Base-by-base conservation (phyloP, 2,888 invertebrate genomes). In the Seladonia tumulorum region DNA sequence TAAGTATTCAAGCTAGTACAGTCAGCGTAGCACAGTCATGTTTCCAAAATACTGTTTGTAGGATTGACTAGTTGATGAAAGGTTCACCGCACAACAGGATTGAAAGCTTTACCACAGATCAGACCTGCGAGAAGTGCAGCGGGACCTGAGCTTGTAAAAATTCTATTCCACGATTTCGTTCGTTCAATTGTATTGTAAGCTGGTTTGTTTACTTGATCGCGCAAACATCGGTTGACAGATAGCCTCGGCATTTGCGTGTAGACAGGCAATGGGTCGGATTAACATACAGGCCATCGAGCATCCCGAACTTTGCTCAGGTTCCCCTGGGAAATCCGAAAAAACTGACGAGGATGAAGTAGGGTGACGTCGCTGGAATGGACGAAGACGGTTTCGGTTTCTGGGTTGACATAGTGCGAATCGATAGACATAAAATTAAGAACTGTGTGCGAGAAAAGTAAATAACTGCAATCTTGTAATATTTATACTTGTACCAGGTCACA, bases 191-290 rank as follows among this genome's bases (percentile, higher is more conserved):
- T 35, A 63, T 63, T 18, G 16, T 63, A 16, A 16, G 63, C 5
- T 3, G 29, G 29, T 18, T 18, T 63, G 63, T 63, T 63, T 63
- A 63, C 63, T 35, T 29, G 8, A 63, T 63, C 63, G 29, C 14
- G 29, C 63, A 63, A 63, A 63, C 16, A 63, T 35, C 29, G 18
- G 16, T 29, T 63, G 63, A 63, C 63, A 29, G 29, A 63, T 18
- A 63, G 63, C 63, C 63, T 18, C 29, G 63, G 25, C 63, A 18
- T 63, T 63, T 63, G 63, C 63, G 63, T 63, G 63, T 63, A 8
- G 18, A 3, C 29, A 8, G 63, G 18, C 29, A 29, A 8, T 35
- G 63, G 29, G 29, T 8, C 63, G 63, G 63, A 63, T 63, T 63
- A 63, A 29, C 63, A 63, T 63, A 63, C 29, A 18, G 29, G 18